These are phyloP conservation scores for Psococerastis gibbosa DNA, from an alignment of 2,888 invertebrate genomes.

Conservation along the genomic window DNA sequence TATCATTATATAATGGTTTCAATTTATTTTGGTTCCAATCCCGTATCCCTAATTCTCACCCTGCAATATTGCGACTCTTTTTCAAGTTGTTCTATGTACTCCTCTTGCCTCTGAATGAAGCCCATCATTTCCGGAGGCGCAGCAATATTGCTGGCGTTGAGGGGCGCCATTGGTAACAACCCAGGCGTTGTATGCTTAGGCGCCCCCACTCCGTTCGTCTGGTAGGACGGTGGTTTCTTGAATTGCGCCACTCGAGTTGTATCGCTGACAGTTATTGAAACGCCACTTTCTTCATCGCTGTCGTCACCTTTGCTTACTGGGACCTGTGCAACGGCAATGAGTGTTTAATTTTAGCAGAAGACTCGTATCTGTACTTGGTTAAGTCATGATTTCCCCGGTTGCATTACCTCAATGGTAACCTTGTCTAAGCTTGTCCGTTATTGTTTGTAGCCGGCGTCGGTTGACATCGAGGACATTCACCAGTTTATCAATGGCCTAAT, in stretches of 20 bases:
- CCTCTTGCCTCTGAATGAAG: constrained; percentile 70
- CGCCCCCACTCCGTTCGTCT: constrained; percentile 21
- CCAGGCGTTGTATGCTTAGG: constrained; percentile 18
- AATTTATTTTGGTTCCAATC: too few species aligned
- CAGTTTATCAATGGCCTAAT: too few species aligned
- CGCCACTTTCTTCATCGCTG: constrained; percentile 5
- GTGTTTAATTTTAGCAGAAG: too few species aligned
- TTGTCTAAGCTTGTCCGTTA: too few species aligned
- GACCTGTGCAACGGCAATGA: too few species aligned
- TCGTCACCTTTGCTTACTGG: constrained; percentile 2
- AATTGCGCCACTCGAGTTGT: constrained; percentile 3
- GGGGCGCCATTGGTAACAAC: constrained; percentile 21
- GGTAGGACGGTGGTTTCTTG: constrained; percentile 10
- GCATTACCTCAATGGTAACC: too few species aligned
- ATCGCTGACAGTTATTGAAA: constrained; percentile 1
- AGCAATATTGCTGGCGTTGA: neutral
- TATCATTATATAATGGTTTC: too few species aligned
- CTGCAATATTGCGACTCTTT: constrained; percentile 68
- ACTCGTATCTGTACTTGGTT: too few species aligned
- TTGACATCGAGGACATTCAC: too few species aligned
- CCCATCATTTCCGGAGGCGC: constrained; percentile 51
- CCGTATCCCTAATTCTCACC: too few species aligned
- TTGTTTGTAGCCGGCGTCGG: too few species aligned
- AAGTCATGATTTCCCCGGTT: too few species aligned
- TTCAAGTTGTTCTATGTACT: constrained; percentile 71